Conservation (phyloP, 2,797 vertebrate species). For the Manis crassicaudata region DNA sequence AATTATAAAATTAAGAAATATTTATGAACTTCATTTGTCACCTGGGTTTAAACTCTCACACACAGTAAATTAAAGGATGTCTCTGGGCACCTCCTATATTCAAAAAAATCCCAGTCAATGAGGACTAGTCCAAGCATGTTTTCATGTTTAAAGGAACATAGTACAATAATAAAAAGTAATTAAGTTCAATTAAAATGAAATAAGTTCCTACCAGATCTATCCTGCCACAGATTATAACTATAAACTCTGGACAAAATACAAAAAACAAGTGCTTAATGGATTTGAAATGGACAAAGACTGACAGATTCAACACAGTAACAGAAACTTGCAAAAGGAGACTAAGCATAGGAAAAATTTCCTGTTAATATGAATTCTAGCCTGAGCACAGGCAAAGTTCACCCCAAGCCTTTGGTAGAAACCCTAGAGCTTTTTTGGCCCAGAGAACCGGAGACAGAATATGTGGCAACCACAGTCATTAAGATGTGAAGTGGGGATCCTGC, state of each 20-base stretch:
- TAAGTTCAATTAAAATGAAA: not conserved
- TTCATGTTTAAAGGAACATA: not conserved
- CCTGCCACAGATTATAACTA: not conserved
- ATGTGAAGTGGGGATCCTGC: not conserved
- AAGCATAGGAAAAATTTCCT: not conserved
- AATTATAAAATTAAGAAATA: slow-evolving; percentile 13
- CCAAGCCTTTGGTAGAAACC: not conserved
- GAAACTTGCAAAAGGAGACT: not conserved
- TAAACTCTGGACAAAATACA: not conserved
- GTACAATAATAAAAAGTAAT: not conserved
- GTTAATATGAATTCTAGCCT: not conserved
- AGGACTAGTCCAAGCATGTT: not conserved
- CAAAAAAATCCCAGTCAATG: no score
- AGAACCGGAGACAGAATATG: not conserved
- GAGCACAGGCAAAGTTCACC: not conserved
- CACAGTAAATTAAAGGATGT: not conserved
- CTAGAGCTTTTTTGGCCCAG: not conserved
- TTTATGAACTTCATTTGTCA: not conserved
- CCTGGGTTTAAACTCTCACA: not conserved
- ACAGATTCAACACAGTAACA: not conserved
- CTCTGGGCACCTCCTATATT: not conserved
- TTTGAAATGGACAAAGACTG: not conserved
- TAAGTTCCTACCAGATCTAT: not conserved
- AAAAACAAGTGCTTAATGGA: not conserved
- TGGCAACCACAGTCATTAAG: not conserved